Evolutionary conservation across 2,888 invertebrate genomes (phyloP), one percentile per base, ranked within the genome.

Genomic region (Harpagoxenus sublaevis): DNA sequence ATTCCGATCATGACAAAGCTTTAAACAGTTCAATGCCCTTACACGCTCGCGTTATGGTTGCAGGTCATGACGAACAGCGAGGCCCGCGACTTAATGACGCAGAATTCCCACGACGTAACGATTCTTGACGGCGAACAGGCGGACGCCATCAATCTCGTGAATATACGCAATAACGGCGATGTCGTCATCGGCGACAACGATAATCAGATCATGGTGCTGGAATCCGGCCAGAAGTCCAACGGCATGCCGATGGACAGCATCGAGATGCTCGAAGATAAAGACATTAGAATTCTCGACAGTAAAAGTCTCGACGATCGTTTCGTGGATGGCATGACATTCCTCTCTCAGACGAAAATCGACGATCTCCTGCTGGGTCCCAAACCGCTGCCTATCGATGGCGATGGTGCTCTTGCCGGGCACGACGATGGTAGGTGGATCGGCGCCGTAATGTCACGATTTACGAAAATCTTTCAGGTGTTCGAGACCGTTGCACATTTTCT

Each of bases 51-150:
- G 63, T 65, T 83, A 75, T 65, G 63, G 23, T 4, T 48, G 12
- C 71, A 95, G 88, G 94, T 95, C 57, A 94, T 95, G 93, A 94
- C 94, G n/a, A 94, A 94, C 87, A 94, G 92, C 87, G 95, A 95
- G 71, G 95, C 95, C 6, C 93, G 95, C 3, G 94, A 95, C 83
- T 88, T 95, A 82, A 95, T 95, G 94, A 93, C 94, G 0, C 95
- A 95, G 89, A 95, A 94, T 87, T 94, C 94, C 4, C 94, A 94
- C 83, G 94, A 95, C 84, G 92, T 95, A 66, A 94, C 94, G 74
- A 94, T 95, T 48, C 92, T 95, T 62, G 94, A 94, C 65, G 91
- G 93, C 45, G 93, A 94, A 81, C 94, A 94, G 83, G 94, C 94
- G 39, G 94, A 94, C 45, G 93, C 93, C 35, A 93, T 94, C 65